These are phyloP conservation scores for Catocala fraxini DNA, from an alignment of 2,888 invertebrate species.

Conservation along the genomic window DNA sequence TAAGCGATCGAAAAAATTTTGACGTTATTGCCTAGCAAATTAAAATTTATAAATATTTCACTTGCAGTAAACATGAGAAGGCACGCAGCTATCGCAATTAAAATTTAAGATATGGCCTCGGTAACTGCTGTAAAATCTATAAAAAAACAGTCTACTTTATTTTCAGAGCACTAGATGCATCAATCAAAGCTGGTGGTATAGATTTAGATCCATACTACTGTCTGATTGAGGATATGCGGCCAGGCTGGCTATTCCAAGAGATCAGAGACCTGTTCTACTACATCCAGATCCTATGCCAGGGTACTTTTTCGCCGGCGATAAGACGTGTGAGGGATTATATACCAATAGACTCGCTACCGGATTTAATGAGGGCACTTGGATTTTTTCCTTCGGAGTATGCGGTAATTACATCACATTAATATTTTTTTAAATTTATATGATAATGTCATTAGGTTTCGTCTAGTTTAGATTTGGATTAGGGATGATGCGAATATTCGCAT, in stretches of 20 bases:
- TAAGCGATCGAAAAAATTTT: too few species aligned
- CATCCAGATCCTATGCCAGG: conserved; percentile 91
- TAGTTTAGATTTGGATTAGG: too few species aligned
- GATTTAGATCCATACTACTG: conserved; percentile 91
- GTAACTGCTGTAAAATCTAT: neutral
- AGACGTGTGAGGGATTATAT: conserved; percentile 89
- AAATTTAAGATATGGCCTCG: too few species aligned
- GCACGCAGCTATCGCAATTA: too few species aligned
- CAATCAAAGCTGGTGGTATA: conserved; percentile 83
- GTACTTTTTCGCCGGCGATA: conserved; percentile 89
- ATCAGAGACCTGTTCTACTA: conserved; percentile 93
- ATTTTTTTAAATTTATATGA: too few species aligned
- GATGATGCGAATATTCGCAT: too few species aligned
- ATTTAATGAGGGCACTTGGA: conserved; percentile 92
- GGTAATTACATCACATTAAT: conserved; percentile 72
- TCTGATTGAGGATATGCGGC: conserved; percentile 90
- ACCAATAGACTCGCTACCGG: conserved; percentile 90
- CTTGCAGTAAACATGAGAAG: too few species aligned
- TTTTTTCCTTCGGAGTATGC: conserved; percentile 92
- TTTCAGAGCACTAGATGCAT: conserved; percentile 82
- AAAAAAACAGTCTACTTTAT: conserved; percentile 1
- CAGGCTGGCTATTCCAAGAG: conserved; percentile 91
- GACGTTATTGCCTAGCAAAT: too few species aligned
- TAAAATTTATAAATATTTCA: too few species aligned
- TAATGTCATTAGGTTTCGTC: too few species aligned